Base-by-base conservation (phyloP, 2,888 invertebrate species). In the Chloroclystis v-ata region DNA sequence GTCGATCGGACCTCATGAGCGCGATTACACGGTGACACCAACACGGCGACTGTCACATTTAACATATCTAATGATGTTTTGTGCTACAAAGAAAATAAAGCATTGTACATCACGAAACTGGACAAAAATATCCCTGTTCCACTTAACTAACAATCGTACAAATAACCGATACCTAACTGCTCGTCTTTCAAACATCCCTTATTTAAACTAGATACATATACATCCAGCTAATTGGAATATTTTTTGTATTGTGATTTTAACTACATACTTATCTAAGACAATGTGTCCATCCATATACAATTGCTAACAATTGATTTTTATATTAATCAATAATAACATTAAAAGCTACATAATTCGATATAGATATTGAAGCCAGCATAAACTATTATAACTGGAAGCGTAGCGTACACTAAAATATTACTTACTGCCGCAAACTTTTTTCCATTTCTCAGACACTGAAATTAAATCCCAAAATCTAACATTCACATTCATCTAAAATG, bases 381-480 rank as follows among this genome's bases (percentile, higher is more conserved):
- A 61, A 35, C 10, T 7, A 11, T n/a, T 45, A 57, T 57, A 61
- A 58, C 56, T 55, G 47, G 43, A 75, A 79, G 74, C 80, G 57
- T 54, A 69, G 70, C 72, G 71, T 74, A 78, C 68, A 80, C 75
- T 76, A 80, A 70, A 72, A 69, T 72, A 69, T 82, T 84, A 87
- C 86, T 87, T 80, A 87, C 87, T 86, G 77, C 86, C 86, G 81
- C 79, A 86, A 69, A 86, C 72, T 82, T 82, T 84, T 84, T 85
- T 85, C 84, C 84, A 82, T 74, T 85, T 85, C 59, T 86, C 86
- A 78, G 85, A 83, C 81, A 82, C 84, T 86, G 85, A 84, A 86
- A 85, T 78, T 76, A 81, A 83, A 84, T 80, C 67, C 69, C 74
- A 84, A 78, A 79, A 68, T 67, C 85, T 84, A 84, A 78, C 82